Evolutionary conservation across 1,140 invertebrate genomes (phyloP).

Genomic region (Augochlora pura): DNA sequence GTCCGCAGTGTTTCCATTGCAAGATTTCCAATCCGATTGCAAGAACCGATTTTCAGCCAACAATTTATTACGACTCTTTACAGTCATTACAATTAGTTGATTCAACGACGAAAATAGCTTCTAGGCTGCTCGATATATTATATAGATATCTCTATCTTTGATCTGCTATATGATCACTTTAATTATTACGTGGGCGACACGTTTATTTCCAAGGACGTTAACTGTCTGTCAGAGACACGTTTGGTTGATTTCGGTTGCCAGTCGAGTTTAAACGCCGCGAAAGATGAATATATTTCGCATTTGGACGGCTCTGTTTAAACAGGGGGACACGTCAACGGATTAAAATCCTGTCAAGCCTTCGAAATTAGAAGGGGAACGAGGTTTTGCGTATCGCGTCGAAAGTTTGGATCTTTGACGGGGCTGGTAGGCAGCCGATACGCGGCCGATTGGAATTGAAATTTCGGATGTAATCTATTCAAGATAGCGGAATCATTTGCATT

Average conservation of each 20-base stretch:
- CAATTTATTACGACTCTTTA: neutral
- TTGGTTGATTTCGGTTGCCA: slow-evolving; percentile 14
- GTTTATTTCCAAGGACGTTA: slow-evolving; percentile 24
- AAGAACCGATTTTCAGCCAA: too few species aligned
- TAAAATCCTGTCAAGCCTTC: slow-evolving; percentile 6
- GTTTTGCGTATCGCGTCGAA: neutral
- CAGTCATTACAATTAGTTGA: too few species aligned
- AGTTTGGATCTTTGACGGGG: neutral
- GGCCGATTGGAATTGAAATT: neutral
- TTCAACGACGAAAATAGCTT: too few species aligned
- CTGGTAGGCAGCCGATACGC: neutral
- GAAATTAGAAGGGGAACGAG: slow-evolving; percentile 4
- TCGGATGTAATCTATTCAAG: neutral
- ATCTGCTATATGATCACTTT: slow-evolving; percentile 29
- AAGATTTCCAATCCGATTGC: too few species aligned
- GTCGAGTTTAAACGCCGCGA: slow-evolving; percentile 19
- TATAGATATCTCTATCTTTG: too few species aligned
- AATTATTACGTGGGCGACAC: slow-evolving; percentile 31
- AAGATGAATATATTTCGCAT: slow-evolving; percentile 11
- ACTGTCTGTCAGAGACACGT: slow-evolving; percentile 36
- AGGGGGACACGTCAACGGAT: neutral
- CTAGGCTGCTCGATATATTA: too few species aligned
- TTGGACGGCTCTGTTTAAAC: slow-evolving; percentile 25
- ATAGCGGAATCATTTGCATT: neutral
- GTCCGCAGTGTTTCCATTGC: neutral